Base-by-base conservation (phyloP, 2,113 vertebrate species). In the Alaudala cheleensis region DNA sequence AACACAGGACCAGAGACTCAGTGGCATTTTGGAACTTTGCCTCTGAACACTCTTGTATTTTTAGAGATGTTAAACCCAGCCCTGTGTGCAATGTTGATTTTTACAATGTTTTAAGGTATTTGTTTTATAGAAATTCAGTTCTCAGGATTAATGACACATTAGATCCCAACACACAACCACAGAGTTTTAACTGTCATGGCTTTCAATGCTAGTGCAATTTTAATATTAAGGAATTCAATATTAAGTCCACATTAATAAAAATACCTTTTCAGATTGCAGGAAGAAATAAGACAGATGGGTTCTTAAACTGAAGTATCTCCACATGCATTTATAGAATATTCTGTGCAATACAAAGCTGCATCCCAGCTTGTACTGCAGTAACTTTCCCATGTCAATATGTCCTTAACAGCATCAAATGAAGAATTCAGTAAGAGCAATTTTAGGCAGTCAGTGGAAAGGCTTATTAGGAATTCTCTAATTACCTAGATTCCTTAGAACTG, bases 391-490 rank as follows among this genome's bases (percentile, higher is more conserved):
- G 42, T 31, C 6, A 56, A 8, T 71, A 74, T 0, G 4, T 51
- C 80, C 65, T 73, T 47, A 95, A 56, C 26, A 70, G 44, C 34
- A 53, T 12, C 69, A 81, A 88, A 92, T 14, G 54, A 93, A 80
- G 54, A 86, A 72, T 50, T 73, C 19, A 76, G 11, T 31, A 77
- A 26, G 16, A 78, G 13, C 34, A 70, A 73, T 80, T 93, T 81
- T 12, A 94, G 60, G 74, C 28, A 94, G 42, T 18, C 62, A 93
- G 11, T 85, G 10, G 21, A 79, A 90, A 85, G 67, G 58, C 29
- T 44, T 88, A 73, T 83, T 69, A 94, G 64, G 89, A 93, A 92
- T 83, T 90, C 71, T 66, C 71, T 78, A 51, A 88, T 91, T 88
- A 88, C 51, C 70, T 56, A n/a, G 70, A 82, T 82, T 62, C 42